Conservation (phyloP, 2,888 invertebrate genomes). For the Drosophila neoperkinsi region DNA sequence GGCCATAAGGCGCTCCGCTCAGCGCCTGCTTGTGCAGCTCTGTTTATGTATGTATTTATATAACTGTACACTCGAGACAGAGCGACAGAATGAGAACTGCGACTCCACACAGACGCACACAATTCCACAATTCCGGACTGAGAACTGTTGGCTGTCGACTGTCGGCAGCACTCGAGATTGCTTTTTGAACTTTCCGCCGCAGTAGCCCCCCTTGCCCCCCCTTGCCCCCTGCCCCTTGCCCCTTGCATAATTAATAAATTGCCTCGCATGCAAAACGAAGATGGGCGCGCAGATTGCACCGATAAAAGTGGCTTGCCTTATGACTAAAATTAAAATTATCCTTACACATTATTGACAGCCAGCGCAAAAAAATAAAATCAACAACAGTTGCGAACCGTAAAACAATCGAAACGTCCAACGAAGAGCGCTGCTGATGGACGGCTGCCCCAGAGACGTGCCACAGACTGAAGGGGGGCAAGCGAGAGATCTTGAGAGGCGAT, state of each 20-base stretch:
- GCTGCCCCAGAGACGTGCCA: constrained; percentile 16
- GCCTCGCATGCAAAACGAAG: constrained; percentile 57
- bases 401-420: constrained; percentile 53
- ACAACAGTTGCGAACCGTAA: constrained; percentile 61
- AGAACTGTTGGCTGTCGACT: constrained; percentile 58
- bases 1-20: constrained; percentile 42
- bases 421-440: constrained; percentile 52
- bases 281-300: constrained; percentile 54
- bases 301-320: constrained; percentile 57
- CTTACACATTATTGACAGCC: constrained; percentile 69
- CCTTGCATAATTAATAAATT: constrained; percentile 81
- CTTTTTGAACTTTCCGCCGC: constrained; percentile 73
- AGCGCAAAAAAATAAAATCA: constrained; percentile 23
- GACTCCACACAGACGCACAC: neutral
- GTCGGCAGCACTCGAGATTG: constrained; percentile 72
- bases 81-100: constrained; percentile 8
- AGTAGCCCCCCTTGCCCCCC: neutral
- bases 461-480: constrained; percentile 13
- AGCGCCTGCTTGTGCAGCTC: constrained; percentile 41
- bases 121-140: constrained; percentile 15
- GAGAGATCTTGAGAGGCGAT: constrained; percentile 65
- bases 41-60: constrained; percentile 31
- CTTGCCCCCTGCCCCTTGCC: constrained; percentile 1
- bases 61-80: constrained; percentile 57
- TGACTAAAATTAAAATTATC: constrained; percentile 71